phyloP scores from a whole-genome alignment of 2,888 invertebrate genomes.

The Amblyteles armatorius region DNA sequence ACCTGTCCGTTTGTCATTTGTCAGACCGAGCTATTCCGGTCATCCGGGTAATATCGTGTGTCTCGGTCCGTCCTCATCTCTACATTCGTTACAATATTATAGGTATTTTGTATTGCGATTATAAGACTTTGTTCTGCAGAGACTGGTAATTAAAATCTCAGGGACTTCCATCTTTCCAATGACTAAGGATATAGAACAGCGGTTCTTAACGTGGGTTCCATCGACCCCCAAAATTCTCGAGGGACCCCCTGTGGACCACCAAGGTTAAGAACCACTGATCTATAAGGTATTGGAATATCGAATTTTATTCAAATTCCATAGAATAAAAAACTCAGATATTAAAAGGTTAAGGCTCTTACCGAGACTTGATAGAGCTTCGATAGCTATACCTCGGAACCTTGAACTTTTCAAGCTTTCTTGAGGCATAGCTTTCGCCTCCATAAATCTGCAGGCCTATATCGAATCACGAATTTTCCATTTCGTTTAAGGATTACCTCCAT shows the following conservation, averaged over 20 bases:
- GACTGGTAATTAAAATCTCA: too few relatives aligned
- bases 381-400: not conserved
- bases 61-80: too few relatives aligned
- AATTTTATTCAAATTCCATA: not conserved
- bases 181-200: not conserved
- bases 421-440: not conserved
- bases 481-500: conserved; percentile 47
- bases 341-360: not conserved
- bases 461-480: conserved; percentile 56
- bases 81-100: too few relatives aligned
- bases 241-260: too few relatives aligned
- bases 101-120: too few relatives aligned
- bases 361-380: not conserved
- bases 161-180: too few relatives aligned
- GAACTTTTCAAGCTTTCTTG: not conserved
- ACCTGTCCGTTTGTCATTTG: too few relatives aligned
- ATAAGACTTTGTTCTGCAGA: too few relatives aligned
- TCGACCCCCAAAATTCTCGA: too few relatives aligned
- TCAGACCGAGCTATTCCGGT: too few relatives aligned
- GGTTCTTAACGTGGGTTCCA: too few relatives aligned
- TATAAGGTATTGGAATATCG: not conserved
- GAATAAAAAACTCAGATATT: not conserved
- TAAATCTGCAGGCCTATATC: conserved; percentile 10
- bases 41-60: too few relatives aligned
- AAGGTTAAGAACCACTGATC: not conserved